Base-by-base conservation (phyloP, 53 echinoderm and acorn worm species). In the Antedon mediterranea region DNA sequence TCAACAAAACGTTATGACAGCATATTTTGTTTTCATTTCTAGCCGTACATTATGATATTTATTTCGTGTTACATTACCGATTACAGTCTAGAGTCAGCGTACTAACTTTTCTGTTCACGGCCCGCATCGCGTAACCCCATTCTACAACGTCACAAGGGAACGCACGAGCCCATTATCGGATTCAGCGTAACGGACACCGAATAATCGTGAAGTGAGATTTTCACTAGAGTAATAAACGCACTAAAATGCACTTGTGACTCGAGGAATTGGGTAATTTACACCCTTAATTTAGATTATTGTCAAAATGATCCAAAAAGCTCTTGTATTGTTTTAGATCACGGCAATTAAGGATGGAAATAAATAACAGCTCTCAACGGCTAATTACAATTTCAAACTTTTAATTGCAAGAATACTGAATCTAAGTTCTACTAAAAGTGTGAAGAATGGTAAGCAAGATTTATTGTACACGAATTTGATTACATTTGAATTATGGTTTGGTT, bases 241-340 rank as follows among this genome's bases (percentile, higher is more conserved):
- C 57, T 57, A 18, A 57, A 57, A 8, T 57, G 57, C 57, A 57
- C 57, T 57, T 57, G 57, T 18, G 57, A 57, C 57, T 57, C 57
- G 57, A 11, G 57, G 57, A 57, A 57, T 57, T 57, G 57, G 57
- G 57, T 57, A 57, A 57, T 57, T 57, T 57, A 57, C 57, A 57
- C 57, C 57, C 57, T 57, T 57, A 57, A 57, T 57, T 57, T 57
- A 57, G 57, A 57, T 57, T 57, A 57, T 57, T 57, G 57, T 57
- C 57, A 57, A 57, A 57, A 57, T 57, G 57, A 57, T 57, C 57
- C 57, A 57, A 57, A 57, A 57, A 57, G 7, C 57, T 57, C 57
- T 18, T 57, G 57, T 57, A 57, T 57, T 57, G 57, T 57, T 57
- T 57, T 57, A 57, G 57, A 57, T 57, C 57, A 57, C 9, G 57